phyloP scores from a whole-genome alignment of 1,140 invertebrate genomes.

The Drosophila lacteicornis region DNA sequence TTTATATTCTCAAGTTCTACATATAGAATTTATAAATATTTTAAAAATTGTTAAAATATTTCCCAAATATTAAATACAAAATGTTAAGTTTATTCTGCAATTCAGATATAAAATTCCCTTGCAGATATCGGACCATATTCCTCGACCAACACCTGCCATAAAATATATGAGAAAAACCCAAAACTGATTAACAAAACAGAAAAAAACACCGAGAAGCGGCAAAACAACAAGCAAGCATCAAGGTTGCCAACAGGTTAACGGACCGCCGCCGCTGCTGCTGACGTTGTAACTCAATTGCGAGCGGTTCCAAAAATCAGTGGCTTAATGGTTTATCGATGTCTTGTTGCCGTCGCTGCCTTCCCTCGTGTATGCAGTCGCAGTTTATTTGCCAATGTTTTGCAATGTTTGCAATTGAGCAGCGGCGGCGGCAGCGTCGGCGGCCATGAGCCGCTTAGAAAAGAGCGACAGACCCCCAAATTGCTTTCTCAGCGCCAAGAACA shows the following conservation, averaged over 20 bases:
- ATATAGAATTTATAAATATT: no score
- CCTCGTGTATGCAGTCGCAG: conserved; percentile 49
- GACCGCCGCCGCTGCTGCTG: conserved; percentile 30
- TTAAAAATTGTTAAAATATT: neutral
- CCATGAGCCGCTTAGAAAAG: conserved; percentile 62
- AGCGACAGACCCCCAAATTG: conserved; percentile 21
- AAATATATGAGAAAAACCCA: conserved; percentile 32
- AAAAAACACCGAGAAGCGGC: conserved; percentile 52
- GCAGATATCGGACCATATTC: conserved; percentile 8
- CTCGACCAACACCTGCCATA: conserved; percentile 24
- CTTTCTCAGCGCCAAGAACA: conserved; percentile 58
- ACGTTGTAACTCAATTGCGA: conserved; percentile 62
- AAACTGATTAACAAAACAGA: conserved; percentile 40
- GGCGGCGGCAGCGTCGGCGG: conserved; percentile 22
- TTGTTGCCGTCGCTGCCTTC: conserved; percentile 20
- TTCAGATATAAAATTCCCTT: neutral
- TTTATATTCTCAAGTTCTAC: no score
- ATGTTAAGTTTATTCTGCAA: neutral
- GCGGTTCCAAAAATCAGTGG: conserved; percentile 63
- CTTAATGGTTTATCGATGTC: conserved; percentile 49
- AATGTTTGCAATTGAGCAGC: conserved; percentile 63
- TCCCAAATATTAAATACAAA: neutral
- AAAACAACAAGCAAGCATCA: conserved; percentile 66
- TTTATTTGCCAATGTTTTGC: conserved; percentile 75
- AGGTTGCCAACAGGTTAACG: conserved; percentile 79